Percentiles rank a stretch among this genome's conserved stretches.
Conservation (phyloP, 2,113 vertebrate species). For the Eulemur macaco region DNA sequence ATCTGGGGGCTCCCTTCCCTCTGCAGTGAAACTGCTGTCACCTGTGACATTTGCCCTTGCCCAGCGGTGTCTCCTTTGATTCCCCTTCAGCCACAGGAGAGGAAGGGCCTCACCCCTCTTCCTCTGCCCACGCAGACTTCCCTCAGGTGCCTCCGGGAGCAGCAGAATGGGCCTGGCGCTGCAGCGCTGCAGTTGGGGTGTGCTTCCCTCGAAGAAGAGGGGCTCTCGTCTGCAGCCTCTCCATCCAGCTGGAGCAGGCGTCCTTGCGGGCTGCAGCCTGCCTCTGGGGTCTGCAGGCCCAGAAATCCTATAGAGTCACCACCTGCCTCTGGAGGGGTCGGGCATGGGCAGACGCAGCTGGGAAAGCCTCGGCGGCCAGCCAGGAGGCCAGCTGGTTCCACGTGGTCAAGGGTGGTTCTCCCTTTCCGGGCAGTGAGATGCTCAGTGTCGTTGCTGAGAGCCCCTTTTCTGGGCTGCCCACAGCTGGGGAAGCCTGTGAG, state of each 20-base stretch:
- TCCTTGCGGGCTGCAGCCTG: neutral
- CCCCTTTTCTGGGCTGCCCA: neutral
- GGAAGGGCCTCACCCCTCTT: neutral
- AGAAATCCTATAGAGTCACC: neutral
- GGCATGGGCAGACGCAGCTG: neutral
- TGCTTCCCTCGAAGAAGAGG: neutral
- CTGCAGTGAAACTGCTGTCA: neutral
- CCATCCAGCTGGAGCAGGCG: neutral
- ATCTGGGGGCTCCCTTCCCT: neutral
- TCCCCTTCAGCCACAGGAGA: neutral
- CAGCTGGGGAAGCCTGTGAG: neutral
- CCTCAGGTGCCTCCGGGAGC: neutral
- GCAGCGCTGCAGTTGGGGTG: neutral
- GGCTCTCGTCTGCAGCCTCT: no score
- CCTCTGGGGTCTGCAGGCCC: no score
- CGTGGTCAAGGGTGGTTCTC: neutral
- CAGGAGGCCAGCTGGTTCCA: rapidly evolving
- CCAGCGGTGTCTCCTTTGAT: neutral
- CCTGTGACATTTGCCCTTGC: neutral
- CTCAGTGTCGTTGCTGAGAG: neutral
- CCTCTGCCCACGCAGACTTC: neutral
- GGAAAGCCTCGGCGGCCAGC: neutral
- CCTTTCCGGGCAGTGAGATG: neutral
- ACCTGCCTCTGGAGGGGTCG: neutral
- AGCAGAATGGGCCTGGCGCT: neutral